phyloP scores from a whole-genome alignment of 64 coral and sea anemone species.

The Orbicella faveolata region DNA sequence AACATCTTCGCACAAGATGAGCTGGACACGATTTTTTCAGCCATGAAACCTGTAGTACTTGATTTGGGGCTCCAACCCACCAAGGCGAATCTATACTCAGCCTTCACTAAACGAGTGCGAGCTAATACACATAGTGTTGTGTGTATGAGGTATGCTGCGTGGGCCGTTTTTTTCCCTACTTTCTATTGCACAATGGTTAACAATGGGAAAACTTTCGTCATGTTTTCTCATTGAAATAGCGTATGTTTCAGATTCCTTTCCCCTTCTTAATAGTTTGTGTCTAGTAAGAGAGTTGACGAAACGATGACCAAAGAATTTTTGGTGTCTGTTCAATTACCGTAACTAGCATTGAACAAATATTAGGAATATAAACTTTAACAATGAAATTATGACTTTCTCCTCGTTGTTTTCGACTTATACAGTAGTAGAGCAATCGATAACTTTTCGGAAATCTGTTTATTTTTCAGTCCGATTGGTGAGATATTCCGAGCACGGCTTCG shows the following conservation, averaged over 20 bases:
- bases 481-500: constrained; percentile 96
- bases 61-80: constrained; percentile 88
- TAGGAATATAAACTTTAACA: too few relatives aligned
- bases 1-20: constrained; percentile 94
- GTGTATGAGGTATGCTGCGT: constrained; percentile 89
- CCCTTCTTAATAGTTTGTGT: too few relatives aligned
- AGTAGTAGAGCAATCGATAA: not conserved
- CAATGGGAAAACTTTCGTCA: too few relatives aligned
- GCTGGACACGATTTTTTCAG: constrained; percentile 88
- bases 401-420: not conserved
- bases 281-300: too few relatives aligned
- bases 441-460: not conserved
- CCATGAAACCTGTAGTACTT: constrained; percentile 95
- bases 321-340: too few relatives aligned
- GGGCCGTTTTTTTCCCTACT: not conserved
- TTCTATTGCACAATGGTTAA: not conserved
- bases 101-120: constrained; percentile 93
- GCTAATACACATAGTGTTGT: constrained; percentile 91
- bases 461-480: constrained; percentile 90
- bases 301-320: too few relatives aligned
- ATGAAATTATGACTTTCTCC: too few relatives aligned
- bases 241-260: not conserved
- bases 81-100: constrained; percentile 96
- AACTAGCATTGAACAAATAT: too few relatives aligned
- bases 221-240: not conserved